Evolutionary conservation across 2,888 invertebrate genomes (phyloP).

Genomic region (Parthenolecanium corni): DNA sequence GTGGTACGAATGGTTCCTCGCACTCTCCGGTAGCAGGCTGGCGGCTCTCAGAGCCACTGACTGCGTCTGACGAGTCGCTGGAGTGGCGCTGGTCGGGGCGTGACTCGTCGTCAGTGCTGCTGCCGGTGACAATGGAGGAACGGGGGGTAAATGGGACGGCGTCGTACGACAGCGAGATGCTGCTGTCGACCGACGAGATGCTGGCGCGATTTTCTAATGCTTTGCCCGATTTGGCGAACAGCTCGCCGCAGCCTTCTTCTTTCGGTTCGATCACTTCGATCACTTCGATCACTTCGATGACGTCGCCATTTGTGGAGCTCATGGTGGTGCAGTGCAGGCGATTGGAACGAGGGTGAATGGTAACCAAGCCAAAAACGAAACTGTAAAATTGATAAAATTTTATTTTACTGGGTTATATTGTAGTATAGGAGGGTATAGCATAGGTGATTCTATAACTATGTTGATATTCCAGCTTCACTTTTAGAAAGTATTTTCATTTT

Average conservation of each 20-base stretch:
- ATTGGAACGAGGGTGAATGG: no score
- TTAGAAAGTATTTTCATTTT: background rate
- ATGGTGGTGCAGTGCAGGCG: no score
- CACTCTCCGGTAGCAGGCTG: conserved; percentile 37
- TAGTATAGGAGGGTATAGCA: no score
- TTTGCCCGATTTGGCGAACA: conserved; percentile 8
- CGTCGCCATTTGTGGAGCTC: background rate
- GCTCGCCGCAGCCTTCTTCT: conserved; percentile 8
- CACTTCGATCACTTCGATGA: background rate
- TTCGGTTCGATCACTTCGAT: conserved; percentile 5
- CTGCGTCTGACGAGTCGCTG: conserved; percentile 23
- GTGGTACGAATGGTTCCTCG: conserved; percentile 51
- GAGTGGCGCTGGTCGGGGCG: conserved; percentile 39
- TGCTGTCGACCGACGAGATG: conserved; percentile 51
- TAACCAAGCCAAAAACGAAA: no score
- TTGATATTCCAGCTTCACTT: background rate
- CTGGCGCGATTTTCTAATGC: conserved; percentile 43
- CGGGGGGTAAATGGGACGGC: conserved; percentile 36
- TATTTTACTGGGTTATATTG: no score
- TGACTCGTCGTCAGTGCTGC: conserved; percentile 52
- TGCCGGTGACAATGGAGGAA: conserved; percentile 43
- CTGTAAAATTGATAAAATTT: no score
- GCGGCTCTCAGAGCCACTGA: conserved; percentile 36
- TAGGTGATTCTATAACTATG: no score
- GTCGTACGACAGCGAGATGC: conserved; percentile 47